Percentiles rank a stretch among this genome's conserved stretches.
These are phyloP conservation scores for Gnathonemus longibarbis DNA, from an alignment of 2,113 vertebrate species.

Conservation along the genomic window DNA sequence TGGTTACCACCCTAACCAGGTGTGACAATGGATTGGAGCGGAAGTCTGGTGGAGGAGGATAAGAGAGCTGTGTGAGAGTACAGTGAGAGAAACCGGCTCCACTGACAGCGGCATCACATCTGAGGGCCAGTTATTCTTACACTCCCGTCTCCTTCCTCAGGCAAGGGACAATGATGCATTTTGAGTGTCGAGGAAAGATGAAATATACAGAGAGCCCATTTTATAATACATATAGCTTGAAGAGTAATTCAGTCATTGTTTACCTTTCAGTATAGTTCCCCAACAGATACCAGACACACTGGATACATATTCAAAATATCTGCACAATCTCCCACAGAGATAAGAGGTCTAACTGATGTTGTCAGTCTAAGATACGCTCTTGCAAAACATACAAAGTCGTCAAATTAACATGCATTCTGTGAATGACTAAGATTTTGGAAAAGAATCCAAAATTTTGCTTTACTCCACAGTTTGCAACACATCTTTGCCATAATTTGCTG, in stretches of 20 bases:
- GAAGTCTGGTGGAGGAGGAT: neutral
- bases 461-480: neutral
- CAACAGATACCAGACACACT: neutral
- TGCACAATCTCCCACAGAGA: neutral
- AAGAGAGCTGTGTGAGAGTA: neutral
- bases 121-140: neutral
- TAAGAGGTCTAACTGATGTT: neutral
- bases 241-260: neutral
- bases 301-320: neutral
- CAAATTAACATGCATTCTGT: neutral
- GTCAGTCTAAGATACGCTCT: neutral
- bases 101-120: neutral
- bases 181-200: neutral
- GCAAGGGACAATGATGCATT: constrained; percentile 5
- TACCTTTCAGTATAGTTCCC: neutral
- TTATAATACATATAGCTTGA: constrained; percentile 11
- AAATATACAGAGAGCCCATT: neutral
- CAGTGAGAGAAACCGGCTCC: neutral
- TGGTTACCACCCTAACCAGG: neutral
- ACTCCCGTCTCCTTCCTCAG: neutral
- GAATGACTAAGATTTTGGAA: neutral
- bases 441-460: neutral
- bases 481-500: neutral
- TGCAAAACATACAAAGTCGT: neutral
- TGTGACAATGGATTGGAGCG: neutral